Evolutionary conservation across 1,140 invertebrate genomes (phyloP), one percentile per base, ranked within the genome.

Genomic region (Drosophila nannoptera): DNA sequence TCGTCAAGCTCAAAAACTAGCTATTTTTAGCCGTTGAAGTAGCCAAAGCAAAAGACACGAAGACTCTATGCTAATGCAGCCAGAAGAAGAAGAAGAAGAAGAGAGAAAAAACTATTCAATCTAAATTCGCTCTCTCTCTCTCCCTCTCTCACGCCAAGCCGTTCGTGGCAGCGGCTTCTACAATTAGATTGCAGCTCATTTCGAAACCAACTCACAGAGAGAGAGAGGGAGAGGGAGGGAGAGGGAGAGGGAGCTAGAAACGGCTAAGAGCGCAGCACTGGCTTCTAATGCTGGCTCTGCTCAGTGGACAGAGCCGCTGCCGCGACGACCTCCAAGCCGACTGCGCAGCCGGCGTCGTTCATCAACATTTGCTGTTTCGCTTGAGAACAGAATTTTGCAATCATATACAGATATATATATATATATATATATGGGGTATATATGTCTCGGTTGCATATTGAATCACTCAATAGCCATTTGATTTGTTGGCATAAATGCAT

Each of bases 291-390:
- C 50, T 45, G 16, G 35, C 49, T 50, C 48, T 4, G n/a, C 8
- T 50, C 14, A 22, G 48, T 50, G 48, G 31, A n/a, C 48, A 14
- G 40, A 9, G 33, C 54, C 32, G 11, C 7, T 40, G 38, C 40
- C 48, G 52, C 45, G 16, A 16, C 67, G 67, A 69, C 67, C 67
- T 69, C 61, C 55, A 69, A 69, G 67, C 53, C 7, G 40, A 40
- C 67, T n/a, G 61, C 61, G 67, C 67, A 38, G 67, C 14, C 7
- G 46, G 11, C 67, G 67, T 69, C 67, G 67, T 65, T 49, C 67
- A 61, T 68, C 65, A 68, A 68, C 65, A 61, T 53, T 68, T 61
- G 48, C 0, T 45, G 16, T 49, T n/a, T 48, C 43, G 58, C 58
- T 62, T 61, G 36, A 11, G 7, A 52, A n/a, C 31, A 53, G 56